Evolutionary conservation across 2,113 vertebrate species (phyloP), one percentile per base, ranked within the genome.

Genomic region (Thryonomys swinderianus): DNA sequence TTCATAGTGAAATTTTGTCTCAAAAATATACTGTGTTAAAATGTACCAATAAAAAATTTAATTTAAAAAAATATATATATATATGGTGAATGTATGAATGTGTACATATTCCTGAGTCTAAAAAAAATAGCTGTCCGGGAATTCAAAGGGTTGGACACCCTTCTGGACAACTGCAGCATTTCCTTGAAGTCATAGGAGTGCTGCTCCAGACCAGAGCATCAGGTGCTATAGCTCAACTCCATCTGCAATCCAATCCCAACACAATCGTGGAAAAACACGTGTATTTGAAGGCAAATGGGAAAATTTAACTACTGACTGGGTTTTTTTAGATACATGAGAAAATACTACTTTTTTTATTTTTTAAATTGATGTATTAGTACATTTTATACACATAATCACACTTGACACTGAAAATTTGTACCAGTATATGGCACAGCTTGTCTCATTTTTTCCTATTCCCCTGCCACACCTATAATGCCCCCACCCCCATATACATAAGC

Each of bases 161-260:
- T 82, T 34, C 32, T 34, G 37, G 12, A 87, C 45, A 74, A 64
- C 12, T 48, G 23, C 73, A 25, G 30, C 55, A 32, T 11, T 66
- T 66, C 32, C 71, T 55, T 55, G 53, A 55, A 55, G 53, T 55
- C 53, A 55, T 13, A 55, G 55, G 55, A 4, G 17, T 5, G 17
- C 55, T 20, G 55, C 55, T 57, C 55, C 55, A 57, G 55, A 57
- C 17, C 55, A 57, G 55, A 17, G 64, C 81, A 30, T 57, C 83
- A 0, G 17, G 3, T 8, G 14, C 40, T 82, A n/a, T 4, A 37
- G 0, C 0, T 0, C 6, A 13, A 7, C 45, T 2, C 18, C 57
- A 74, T 27, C 5, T 40, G 27, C 25, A 61, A 42, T 20, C 34
- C 27, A 27, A 48, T 17, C n/a, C 66, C 51, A 59, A 37, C 40